Percentiles rank a stretch among this genome's conserved stretches.
Evolutionary conservation across 2,888 invertebrate species (phyloP).

Genomic region (Seladonia tumulorum): DNA sequence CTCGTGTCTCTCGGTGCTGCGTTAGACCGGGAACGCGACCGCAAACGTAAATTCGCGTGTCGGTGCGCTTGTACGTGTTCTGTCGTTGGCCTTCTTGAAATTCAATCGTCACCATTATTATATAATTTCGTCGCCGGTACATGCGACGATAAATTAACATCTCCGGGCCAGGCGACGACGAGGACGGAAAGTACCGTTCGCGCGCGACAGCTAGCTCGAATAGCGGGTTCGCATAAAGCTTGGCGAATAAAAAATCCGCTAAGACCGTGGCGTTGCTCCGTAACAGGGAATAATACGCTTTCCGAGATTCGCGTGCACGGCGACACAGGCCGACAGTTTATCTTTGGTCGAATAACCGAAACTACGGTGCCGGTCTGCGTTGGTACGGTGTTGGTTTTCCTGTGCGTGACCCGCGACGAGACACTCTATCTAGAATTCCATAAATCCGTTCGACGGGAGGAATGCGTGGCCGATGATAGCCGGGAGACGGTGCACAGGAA

Average conservation of each 20-base stretch:
- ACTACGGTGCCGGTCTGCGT: conserved; percentile 14
- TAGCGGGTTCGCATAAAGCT: neutral
- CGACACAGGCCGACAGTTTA: conserved; percentile 38
- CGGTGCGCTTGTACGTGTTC: neutral
- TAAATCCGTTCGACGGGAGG: conserved; percentile 37
- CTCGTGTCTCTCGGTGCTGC: conserved; percentile 2
- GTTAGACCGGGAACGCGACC: neutral
- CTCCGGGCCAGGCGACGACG: neutral
- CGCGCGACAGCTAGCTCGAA: neutral
- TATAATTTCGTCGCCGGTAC: conserved; percentile 59
- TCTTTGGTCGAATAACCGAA: conserved; percentile 50
- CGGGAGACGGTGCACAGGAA: conserved; percentile 12
- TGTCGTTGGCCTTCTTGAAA: conserved; percentile 46
- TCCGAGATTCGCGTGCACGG: conserved; percentile 46
- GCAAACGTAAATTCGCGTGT: conserved; percentile 9
- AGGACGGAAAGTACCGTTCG: conserved; percentile 24
- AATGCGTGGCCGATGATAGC: conserved; percentile 37
- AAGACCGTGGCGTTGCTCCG: neutral
- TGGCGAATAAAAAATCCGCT: neutral
- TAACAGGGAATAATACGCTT: conserved; percentile 3
- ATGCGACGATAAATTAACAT: conserved; percentile 45
- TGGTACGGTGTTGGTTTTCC: conserved; percentile 23
- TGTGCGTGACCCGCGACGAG: conserved; percentile 29
- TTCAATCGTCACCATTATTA: conserved; percentile 66
- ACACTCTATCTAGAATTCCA: conserved; percentile 39